These are phyloP conservation scores for Allacma fusca DNA, from an alignment of 2,888 invertebrate species.

Conservation along the genomic window DNA sequence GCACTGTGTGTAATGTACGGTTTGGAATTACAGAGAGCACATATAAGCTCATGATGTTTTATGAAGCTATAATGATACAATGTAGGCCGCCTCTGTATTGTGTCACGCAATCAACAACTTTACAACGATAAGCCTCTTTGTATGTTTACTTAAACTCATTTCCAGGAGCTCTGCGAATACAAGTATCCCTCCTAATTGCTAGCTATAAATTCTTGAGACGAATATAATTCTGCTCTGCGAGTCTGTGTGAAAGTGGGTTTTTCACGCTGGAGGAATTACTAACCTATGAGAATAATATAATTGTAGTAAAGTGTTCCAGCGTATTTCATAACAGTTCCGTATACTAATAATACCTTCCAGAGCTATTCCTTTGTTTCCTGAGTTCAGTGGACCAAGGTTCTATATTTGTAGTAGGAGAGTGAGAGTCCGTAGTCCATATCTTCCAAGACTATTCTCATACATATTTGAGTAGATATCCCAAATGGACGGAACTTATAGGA, in stretches of 20 bases:
- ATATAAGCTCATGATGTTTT: too few relatives aligned
- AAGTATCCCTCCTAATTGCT: background rate
- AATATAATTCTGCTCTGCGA: background rate
- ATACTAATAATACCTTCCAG: background rate
- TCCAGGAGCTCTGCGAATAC: background rate
- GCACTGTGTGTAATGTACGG: too few relatives aligned
- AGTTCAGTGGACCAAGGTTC: conserved; percentile 43
- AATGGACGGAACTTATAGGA: too few relatives aligned
- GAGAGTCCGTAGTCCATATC: too few relatives aligned
- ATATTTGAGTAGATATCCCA: too few relatives aligned
- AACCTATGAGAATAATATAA: too few relatives aligned
- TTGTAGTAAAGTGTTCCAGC: too few relatives aligned
- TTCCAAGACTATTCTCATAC: too few relatives aligned
- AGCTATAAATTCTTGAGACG: background rate
- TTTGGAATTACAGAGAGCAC: too few relatives aligned
- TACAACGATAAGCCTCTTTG: conserved; percentile 21
- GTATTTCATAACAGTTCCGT: background rate
- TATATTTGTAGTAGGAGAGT: background rate
- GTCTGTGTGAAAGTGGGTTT: background rate
- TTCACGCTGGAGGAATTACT: background rate
- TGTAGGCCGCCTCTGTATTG: conserved; percentile 29
- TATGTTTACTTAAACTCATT: conserved; percentile 38
- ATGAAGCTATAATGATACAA: background rate
- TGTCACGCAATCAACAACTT: conserved; percentile 38
- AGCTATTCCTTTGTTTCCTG: conserved; percentile 26